Evolutionary conservation across 2,797 vertebrate species (phyloP).

Genomic region (Mus minutoides): DNA sequence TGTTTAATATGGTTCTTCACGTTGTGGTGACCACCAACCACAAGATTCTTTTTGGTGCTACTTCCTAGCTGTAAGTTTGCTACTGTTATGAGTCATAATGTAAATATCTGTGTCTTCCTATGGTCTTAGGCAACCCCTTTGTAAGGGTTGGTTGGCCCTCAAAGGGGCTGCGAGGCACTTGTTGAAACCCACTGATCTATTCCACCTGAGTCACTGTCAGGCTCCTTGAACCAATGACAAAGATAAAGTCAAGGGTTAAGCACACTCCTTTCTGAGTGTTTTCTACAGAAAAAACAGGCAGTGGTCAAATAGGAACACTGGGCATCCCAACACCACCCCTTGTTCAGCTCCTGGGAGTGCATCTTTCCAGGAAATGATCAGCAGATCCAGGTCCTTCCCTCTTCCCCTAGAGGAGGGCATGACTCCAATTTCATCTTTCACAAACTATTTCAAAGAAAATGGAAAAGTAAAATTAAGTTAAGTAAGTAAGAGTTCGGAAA

Average conservation of each 20-base stretch:
- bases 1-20: not conserved
- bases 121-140: not conserved
- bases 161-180: not conserved
- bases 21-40: not conserved
- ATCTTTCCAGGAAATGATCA: not conserved
- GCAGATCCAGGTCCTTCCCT: not conserved
- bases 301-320: not conserved
- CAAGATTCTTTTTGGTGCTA: not conserved
- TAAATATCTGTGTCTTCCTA: not conserved
- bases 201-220: not conserved
- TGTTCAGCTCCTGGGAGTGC: not conserved
- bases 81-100: not conserved
- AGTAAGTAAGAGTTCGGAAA: conserved; percentile 16
- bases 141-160: not conserved
- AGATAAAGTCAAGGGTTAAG: not conserved
- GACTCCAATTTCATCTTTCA: not conserved
- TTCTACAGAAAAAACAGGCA: not conserved
- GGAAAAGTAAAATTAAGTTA: not conserved
- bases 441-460: not conserved
- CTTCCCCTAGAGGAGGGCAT: not conserved
- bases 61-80: not conserved
- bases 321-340: not conserved
- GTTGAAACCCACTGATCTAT: not conserved
- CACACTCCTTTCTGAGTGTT: not conserved
- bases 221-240: not conserved